Evolutionary conservation across 2,888 invertebrate genomes (phyloP).

Genomic region (Aphidius colemani): DNA sequence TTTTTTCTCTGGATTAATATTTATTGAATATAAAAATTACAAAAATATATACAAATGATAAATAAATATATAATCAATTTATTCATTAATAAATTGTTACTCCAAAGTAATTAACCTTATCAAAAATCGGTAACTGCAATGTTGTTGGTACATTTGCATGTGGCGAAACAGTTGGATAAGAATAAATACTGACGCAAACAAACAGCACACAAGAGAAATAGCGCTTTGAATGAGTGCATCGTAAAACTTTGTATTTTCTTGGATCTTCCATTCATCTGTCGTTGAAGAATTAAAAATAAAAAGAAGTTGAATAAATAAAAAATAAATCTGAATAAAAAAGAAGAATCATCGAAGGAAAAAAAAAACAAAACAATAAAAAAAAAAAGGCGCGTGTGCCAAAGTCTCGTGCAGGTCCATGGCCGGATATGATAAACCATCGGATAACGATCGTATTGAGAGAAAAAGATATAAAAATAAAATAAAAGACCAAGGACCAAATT

Average conservation of each 20-base stretch:
- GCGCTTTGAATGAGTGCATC: conserved; percentile 22
- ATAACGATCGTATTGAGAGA: conserved; percentile 48
- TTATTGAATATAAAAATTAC: too few relatives aligned
- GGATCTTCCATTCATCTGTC: conserved; percentile 20
- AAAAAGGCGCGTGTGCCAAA: conserved; percentile 34
- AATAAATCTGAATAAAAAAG: neutral
- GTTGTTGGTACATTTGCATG: conserved; percentile 7
- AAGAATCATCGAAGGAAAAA: neutral
- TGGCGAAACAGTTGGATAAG: neutral
- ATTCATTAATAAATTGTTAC: neutral
- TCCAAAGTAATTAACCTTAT: neutral
- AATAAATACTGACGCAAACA: conserved; percentile 6
- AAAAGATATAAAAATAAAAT: conserved; percentile 1
- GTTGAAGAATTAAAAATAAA: neutral
- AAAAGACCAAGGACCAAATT: conserved; percentile 48
- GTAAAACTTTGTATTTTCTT: conserved; percentile 25
- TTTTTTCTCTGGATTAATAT: too few relatives aligned
- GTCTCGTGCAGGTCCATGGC: conserved; percentile 38
- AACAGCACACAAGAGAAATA: conserved; percentile 4
- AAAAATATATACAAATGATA: too few relatives aligned
- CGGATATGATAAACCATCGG: conserved; percentile 57
- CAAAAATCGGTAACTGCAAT: conserved; percentile 12
- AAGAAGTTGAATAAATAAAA: neutral
- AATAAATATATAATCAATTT: too few relatives aligned
- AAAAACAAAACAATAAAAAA: conserved; percentile 1